Conservation (phyloP, 2,888 invertebrate genomes). For the Teleiodes luculella region DNA sequence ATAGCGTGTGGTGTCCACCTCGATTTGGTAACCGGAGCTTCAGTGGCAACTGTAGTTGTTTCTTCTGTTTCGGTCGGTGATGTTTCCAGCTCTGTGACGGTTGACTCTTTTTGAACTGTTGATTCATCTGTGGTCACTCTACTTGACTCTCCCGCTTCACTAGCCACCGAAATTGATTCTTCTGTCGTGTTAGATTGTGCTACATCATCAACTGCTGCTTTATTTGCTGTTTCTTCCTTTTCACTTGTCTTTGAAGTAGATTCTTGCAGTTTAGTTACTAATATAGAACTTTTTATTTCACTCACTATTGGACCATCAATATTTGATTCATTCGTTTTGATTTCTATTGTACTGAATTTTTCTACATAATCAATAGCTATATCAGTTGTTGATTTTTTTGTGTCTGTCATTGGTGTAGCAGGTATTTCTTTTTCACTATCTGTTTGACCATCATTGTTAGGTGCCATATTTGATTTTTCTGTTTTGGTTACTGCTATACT, state of each 20-base stretch:
- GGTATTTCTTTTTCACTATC: too few relatives aligned
- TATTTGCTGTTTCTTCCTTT: too few relatives aligned
- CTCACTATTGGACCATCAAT: too few relatives aligned
- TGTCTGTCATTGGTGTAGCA: too few relatives aligned
- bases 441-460: too few relatives aligned
- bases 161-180: not conserved
- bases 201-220: too few relatives aligned
- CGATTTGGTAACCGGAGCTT: constrained; percentile 5
- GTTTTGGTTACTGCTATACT: not conserved
- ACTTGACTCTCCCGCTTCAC: not conserved
- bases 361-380: not conserved
- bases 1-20: too few relatives aligned
- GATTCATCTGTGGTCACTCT: not conserved
- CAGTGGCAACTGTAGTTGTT: not conserved
- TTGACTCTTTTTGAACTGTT: too few relatives aligned
- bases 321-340: not conserved
- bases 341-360: not conserved
- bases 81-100: not conserved
- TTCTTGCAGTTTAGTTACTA: too few relatives aligned
- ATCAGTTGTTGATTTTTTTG: too few relatives aligned
- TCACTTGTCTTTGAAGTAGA: too few relatives aligned
- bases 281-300: too few relatives aligned
- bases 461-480: not conserved
- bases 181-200: not conserved
- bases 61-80: not conserved